Percentiles rank a stretch among this genome's conserved stretches.
phyloP scores from a whole-genome alignment of 2,888 invertebrate species.

The Cephonodes hylas region DNA sequence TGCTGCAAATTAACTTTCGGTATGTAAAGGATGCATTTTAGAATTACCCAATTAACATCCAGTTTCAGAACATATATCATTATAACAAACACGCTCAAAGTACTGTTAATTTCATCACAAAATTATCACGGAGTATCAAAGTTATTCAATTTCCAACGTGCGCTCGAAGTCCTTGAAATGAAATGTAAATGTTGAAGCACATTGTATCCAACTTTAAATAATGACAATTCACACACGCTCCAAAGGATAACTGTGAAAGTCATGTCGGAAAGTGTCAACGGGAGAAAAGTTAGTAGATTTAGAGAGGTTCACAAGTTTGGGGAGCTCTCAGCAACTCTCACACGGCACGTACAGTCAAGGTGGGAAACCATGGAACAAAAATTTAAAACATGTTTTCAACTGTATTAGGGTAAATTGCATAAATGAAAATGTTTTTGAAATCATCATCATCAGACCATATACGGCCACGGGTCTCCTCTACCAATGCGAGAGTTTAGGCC shows the following conservation, averaged over 20 bases:
- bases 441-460: too few relatives aligned
- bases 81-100: not conserved
- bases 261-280: constrained; percentile 53
- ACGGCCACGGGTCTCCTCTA: too few relatives aligned
- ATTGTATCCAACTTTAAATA: constrained; percentile 10
- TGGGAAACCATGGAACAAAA: not conserved
- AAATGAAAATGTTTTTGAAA: too few relatives aligned
- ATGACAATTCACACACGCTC: constrained; percentile 28
- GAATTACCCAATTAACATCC: too few relatives aligned
- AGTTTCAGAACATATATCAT: too few relatives aligned
- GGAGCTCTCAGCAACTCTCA: constrained; percentile 41
- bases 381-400: not conserved
- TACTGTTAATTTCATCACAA: not conserved
- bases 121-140: not conserved
- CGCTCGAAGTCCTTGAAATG: not conserved
- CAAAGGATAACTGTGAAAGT: constrained; percentile 44
- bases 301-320: constrained; percentile 55
- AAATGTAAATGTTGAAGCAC: not conserved
- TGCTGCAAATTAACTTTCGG: too few relatives aligned
- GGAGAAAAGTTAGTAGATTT: constrained; percentile 59
- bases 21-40: too few relatives aligned
- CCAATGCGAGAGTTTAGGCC: too few relatives aligned
- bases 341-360: constrained; percentile 21
- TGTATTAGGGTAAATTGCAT: too few relatives aligned
- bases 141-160: not conserved